Evolutionary conservation across 2,113 vertebrate species (phyloP), one percentile per base, ranked within the genome.

Genomic region (Tyto alba): DNA sequence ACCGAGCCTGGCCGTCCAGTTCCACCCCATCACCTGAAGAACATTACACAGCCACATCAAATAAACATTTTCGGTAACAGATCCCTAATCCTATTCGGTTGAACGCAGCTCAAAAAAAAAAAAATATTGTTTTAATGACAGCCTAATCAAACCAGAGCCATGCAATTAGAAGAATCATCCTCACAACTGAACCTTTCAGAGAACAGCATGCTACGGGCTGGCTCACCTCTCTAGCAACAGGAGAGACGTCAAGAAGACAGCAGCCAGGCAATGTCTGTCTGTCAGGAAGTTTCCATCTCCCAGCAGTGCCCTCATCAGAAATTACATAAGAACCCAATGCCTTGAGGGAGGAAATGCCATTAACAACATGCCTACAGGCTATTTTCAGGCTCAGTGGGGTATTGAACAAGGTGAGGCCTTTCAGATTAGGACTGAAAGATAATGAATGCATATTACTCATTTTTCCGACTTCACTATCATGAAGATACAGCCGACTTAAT

Each of bases 221-320:
- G 43, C 57, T 93, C 94, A 96, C 96, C 97, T 95, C 97, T 87
- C 32, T 26, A 77, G 94, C 45, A 59, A 81, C 38, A 57, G 96
- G 86, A 64, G 91, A 93, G 50, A 97, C 34, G 47, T 97, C 95
- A 40, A 98, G 94, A 68, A 98, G 96, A 63, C 80, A 53, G 47
- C 20, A 64, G 41, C 74, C 97, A 83, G 90, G 94, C 9, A 94
- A 29, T 76, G 94, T 96, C 85, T 97, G 97, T 93, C 91, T 96
- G 64, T 88, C 94, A 47, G 97, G 94, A 86, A 97, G 97, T 40
- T 53, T 50, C 95, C 96, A 97, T 25, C 97, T 96, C 88, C 98
- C 97, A 62, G 97, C 92, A 66, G 98, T 93, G 92, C 98, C 98
- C 81, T 98, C 98, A 90, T 98, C 98, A 72, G 98, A 97, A 94